Conservation (phyloP, 2,113 vertebrate species). For the Pipa parva region DNA sequence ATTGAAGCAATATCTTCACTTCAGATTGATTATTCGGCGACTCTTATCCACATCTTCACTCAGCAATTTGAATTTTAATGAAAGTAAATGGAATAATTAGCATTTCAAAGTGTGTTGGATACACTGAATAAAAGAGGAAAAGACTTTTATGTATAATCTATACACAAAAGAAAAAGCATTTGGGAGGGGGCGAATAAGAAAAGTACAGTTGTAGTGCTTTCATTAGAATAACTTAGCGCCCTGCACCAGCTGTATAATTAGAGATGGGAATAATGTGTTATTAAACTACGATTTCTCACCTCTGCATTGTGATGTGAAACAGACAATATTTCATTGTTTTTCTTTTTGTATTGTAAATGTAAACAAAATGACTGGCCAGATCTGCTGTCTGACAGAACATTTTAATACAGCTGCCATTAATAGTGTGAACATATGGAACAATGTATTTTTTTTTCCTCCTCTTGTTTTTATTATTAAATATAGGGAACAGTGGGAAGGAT, state of each 20-base stretch:
- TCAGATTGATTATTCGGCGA: conserved; percentile 72
- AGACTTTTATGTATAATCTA: conserved; percentile 64
- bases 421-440: conserved; percentile 25
- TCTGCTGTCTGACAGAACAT: neutral
- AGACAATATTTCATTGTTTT: conserved; percentile 44
- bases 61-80: conserved; percentile 80
- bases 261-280: conserved; percentile 52
- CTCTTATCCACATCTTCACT: conserved; percentile 74
- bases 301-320: conserved; percentile 50
- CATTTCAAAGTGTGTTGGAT: conserved; percentile 80
- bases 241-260: conserved; percentile 58
- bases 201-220: conserved; percentile 53
- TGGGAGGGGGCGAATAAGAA: conserved; percentile 47
- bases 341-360: conserved; percentile 40
- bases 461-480: neutral
- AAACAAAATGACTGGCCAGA: conserved; percentile 47
- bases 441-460: neutral
- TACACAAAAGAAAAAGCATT: conserved; percentile 66
- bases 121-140: conserved; percentile 59
- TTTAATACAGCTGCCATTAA: conserved; percentile 7
- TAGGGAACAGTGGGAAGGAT: neutral
- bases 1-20: conserved; percentile 72
- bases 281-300: conserved; percentile 53
- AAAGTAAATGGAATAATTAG: conserved; percentile 80
- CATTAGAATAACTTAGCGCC: conserved; percentile 56